Percentiles rank a stretch among this genome's conserved stretches.
These are phyloP conservation scores for Cerastis leucographa DNA, from an alignment of 2,888 invertebrate genomes.

Conservation along the genomic window DNA sequence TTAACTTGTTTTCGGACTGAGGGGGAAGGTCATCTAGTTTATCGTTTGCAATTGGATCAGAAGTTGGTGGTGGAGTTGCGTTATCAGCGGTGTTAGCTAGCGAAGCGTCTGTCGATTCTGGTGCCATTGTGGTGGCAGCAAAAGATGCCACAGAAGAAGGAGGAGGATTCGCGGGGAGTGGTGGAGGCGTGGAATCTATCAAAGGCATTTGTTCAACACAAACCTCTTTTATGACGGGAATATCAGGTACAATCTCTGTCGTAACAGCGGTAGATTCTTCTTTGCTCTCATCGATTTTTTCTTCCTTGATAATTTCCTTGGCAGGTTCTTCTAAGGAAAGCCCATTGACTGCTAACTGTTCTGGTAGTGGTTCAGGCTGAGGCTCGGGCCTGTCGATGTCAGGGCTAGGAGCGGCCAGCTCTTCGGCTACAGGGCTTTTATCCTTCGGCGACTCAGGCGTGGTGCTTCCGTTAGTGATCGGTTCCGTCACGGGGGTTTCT, in stretches of 20 bases:
- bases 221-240: slow-evolving; percentile 89
- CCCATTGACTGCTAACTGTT: slow-evolving; percentile 85
- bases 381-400: slow-evolving; percentile 74
- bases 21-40: slow-evolving; percentile 67
- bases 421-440: slow-evolving; percentile 68
- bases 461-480: slow-evolving; percentile 86
- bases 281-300: slow-evolving; percentile 77
- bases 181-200: slow-evolving; percentile 93
- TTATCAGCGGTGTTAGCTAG: slow-evolving; percentile 85
- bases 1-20: slow-evolving; percentile 61
- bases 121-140: slow-evolving; percentile 93
- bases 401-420: slow-evolving; percentile 68
- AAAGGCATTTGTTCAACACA: slow-evolving; percentile 91
- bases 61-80: slow-evolving; percentile 75
- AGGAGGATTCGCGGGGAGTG: slow-evolving; percentile 94
- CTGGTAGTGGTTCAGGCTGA: slow-evolving; percentile 77
- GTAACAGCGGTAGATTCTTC: slow-evolving; percentile 80
- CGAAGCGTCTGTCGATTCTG: slow-evolving; percentile 86
- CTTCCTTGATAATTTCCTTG: slow-evolving; percentile 74
- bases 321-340: slow-evolving; percentile 83
- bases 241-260: slow-evolving; percentile 84
- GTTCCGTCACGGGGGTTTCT: slow-evolving; percentile 88
- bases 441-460: slow-evolving; percentile 84
- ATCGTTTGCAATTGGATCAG: slow-evolving; percentile 75
- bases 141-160: slow-evolving; percentile 94